Evolutionary conservation across 2,797 vertebrate genomes (phyloP).

Genomic region (Tokudaia tokunoshimensis): DNA sequence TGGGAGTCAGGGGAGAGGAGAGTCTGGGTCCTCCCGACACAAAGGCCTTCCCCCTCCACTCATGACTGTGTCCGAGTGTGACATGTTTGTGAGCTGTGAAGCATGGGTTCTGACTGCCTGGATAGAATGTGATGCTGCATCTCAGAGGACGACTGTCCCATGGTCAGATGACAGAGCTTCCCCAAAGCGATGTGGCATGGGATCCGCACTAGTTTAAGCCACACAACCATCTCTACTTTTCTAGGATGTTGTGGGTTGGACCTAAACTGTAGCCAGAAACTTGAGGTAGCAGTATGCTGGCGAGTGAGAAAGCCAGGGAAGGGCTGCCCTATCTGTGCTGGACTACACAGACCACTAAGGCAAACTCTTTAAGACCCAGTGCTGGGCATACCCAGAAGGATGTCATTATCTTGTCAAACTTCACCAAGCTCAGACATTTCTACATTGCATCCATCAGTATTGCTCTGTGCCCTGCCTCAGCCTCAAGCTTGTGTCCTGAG

Average conservation of each 20-base stretch:
- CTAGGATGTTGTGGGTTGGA: constrained; percentile 44
- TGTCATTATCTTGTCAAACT: background rate
- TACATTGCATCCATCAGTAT: background rate
- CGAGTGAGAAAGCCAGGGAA: background rate
- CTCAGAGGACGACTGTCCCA: background rate
- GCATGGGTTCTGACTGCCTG: constrained; percentile 33
- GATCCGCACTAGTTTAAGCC: background rate
- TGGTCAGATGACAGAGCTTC: constrained; percentile 15
- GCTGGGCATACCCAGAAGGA: background rate
- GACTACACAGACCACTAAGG: background rate
- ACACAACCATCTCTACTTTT: constrained; percentile 7
- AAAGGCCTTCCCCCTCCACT: background rate
- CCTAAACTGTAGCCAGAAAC: constrained; percentile 8
- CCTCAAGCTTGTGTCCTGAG: background rate
- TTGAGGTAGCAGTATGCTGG: constrained; percentile 37
- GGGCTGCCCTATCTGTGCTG: background rate
- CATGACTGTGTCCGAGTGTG: background rate
- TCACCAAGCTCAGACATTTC: background rate
- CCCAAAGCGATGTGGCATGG: background rate
- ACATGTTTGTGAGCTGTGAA: background rate
- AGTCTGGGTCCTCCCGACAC: background rate
- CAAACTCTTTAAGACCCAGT: background rate
- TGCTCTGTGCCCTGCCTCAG: too few relatives aligned
- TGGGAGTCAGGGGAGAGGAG: background rate
- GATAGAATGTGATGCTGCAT: constrained; percentile 43